Evolutionary conservation across 2,888 invertebrate genomes (phyloP).

Genomic region (Limenitis camilla): DNA sequence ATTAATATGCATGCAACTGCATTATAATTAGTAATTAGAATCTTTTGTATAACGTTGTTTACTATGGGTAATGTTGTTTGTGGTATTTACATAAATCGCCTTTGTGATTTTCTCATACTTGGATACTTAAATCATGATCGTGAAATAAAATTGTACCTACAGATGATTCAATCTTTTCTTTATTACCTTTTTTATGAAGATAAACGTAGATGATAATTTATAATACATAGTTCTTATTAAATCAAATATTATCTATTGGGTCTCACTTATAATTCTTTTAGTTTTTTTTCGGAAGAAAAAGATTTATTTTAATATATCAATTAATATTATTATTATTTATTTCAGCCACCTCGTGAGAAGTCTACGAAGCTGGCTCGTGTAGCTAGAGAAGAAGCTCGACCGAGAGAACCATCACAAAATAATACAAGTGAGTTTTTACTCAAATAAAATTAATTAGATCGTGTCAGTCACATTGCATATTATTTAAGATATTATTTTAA

Average conservation of each 20-base stretch:
- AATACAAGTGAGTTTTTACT: slow-evolving; percentile 26
- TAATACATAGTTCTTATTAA: too few relatives aligned
- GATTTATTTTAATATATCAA: too few relatives aligned
- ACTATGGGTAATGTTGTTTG: slow-evolving; percentile 29
- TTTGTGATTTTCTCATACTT: not conserved
- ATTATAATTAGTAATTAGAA: slow-evolving; percentile 28
- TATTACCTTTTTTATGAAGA: too few relatives aligned
- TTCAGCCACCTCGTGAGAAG: slow-evolving; percentile 47
- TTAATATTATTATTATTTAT: not conserved
- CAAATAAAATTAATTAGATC: not conserved
- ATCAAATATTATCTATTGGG: too few relatives aligned
- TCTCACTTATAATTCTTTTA: too few relatives aligned
- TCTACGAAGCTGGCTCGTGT: slow-evolving; percentile 49
- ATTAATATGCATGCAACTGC: slow-evolving; percentile 28
- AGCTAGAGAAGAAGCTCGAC: slow-evolving; percentile 48
- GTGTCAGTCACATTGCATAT: not conserved
- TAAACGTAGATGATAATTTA: too few relatives aligned
- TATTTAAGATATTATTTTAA: too few relatives aligned
- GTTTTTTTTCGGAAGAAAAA: too few relatives aligned
- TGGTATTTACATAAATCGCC: slow-evolving; percentile 4
- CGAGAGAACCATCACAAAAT: slow-evolving; percentile 29
- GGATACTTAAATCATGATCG: not conserved
- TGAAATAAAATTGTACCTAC: not conserved
- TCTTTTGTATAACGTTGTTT: slow-evolving; percentile 27
- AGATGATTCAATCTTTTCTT: too few relatives aligned